phyloP scores from a whole-genome alignment of 2,113 vertebrate genomes.

The Anoplopoma fimbria region DNA sequence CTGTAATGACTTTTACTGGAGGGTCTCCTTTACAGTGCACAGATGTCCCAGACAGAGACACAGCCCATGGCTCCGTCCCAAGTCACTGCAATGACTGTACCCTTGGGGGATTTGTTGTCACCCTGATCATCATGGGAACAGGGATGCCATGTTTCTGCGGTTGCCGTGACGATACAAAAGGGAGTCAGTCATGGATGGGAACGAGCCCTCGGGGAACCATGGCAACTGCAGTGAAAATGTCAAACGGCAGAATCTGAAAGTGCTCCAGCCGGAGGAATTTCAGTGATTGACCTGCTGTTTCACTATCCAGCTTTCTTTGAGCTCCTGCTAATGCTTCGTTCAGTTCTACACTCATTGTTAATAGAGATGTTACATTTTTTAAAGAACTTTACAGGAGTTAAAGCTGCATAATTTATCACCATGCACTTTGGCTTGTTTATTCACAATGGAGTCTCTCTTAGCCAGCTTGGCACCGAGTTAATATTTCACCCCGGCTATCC shows the following conservation, averaged over 20 bases:
- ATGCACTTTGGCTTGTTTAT: conserved; percentile 35
- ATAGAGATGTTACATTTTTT: conserved; percentile 6
- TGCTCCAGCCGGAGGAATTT: conserved; percentile 34
- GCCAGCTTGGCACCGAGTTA: conserved; percentile 56
- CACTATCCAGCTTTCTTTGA: neutral
- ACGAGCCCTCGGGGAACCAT: conserved; percentile 70
- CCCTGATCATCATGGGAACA: conserved; percentile 57
- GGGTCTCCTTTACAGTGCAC: conserved; percentile 11
- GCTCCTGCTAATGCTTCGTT: conserved; percentile 8
- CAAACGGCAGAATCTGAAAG: conserved; percentile 61
- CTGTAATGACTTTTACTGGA: conserved; percentile 16
- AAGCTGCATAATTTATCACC: conserved; percentile 37
- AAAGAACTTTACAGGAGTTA: conserved; percentile 1
- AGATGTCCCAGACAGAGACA: conserved; percentile 40
- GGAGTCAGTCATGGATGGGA: conserved; percentile 54
- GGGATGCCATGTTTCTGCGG: conserved; percentile 69
- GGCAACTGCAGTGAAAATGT: conserved; percentile 78
- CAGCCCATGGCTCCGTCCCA: conserved; percentile 17
- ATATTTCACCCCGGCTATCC: conserved; percentile 58
- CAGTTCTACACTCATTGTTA: neutral
- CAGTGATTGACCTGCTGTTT: conserved; percentile 25
- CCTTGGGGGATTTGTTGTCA: conserved; percentile 49
- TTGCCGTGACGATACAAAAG: conserved; percentile 65
- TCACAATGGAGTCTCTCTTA: conserved; percentile 45
- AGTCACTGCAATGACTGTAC: no score